Conservation (phyloP, 1,140 invertebrate genomes). For the Magallana ariakensis region DNA sequence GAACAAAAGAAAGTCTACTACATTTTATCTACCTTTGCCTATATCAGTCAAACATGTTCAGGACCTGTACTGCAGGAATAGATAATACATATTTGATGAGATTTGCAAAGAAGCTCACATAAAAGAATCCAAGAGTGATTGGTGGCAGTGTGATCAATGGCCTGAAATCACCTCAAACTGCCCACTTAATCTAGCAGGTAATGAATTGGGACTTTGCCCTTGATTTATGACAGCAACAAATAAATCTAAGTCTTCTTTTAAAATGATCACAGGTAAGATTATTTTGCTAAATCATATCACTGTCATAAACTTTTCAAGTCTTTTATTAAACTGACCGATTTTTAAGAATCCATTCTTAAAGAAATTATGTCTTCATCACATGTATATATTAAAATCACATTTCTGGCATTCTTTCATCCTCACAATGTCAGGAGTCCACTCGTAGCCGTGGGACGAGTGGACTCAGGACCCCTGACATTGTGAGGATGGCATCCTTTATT, state of each 20-base stretch:
- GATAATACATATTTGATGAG: slow-evolving; percentile 27
- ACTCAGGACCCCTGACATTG: too few species aligned
- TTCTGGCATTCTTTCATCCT: too few species aligned
- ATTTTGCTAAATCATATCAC: too few species aligned
- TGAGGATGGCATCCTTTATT: too few species aligned
- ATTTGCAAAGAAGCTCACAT: neutral
- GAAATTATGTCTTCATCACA: too few species aligned
- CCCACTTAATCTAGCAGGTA: neutral
- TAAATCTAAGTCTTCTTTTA: neutral
- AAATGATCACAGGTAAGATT: neutral
- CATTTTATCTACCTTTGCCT: neutral
- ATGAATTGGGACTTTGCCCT: neutral
- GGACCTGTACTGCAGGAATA: neutral
- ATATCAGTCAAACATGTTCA: neutral
- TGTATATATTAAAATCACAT: too few species aligned
- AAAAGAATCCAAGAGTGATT: neutral
- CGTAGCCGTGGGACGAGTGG: too few species aligned
- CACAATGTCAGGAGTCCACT: too few species aligned
- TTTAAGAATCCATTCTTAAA: too few species aligned
- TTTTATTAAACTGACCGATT: too few species aligned
- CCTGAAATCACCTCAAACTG: neutral
- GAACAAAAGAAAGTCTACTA: neutral
- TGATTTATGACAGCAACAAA: neutral
- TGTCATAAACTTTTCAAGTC: too few species aligned
- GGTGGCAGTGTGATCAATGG: slow-evolving; percentile 1